Evolutionary conservation across 2,797 vertebrate species (phyloP).

Genomic region (Garrulus glandarius): DNA sequence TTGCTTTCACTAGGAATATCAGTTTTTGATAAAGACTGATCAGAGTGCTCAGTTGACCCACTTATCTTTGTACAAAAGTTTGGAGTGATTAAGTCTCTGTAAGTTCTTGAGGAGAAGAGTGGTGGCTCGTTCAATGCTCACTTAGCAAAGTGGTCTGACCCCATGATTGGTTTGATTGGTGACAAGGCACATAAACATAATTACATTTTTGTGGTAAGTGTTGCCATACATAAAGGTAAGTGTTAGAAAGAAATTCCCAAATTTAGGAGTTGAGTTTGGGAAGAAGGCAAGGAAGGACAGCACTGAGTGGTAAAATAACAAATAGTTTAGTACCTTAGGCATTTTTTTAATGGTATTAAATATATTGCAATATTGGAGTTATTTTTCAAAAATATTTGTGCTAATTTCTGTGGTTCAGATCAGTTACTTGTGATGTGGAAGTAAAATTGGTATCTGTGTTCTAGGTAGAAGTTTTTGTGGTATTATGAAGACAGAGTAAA

Average conservation of each 20-base stretch:
- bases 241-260: not conserved
- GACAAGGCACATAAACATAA: not conserved
- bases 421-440: not conserved
- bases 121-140: fast-evolving
- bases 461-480: not conserved
- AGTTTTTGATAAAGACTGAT: not conserved
- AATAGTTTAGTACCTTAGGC: not conserved
- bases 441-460: not conserved
- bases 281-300: not conserved
- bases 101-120: not conserved
- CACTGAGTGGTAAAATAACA: not conserved
- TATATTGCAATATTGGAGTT: not conserved
- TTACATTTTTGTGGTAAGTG: not conserved
- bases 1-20: not conserved
- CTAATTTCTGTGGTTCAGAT: not conserved
- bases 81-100: not conserved
- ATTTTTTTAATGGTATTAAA: not conserved
- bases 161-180: not conserved
- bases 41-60: not conserved
- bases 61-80: not conserved
- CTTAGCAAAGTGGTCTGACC: not conserved
- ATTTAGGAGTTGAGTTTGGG: not conserved
- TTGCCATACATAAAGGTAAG: not conserved
- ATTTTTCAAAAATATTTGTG: not conserved
- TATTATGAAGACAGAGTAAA: not conserved